Evolutionary conservation across 1,140 invertebrate species (phyloP).

Genomic region (Dinothrombium tinctorium): DNA sequence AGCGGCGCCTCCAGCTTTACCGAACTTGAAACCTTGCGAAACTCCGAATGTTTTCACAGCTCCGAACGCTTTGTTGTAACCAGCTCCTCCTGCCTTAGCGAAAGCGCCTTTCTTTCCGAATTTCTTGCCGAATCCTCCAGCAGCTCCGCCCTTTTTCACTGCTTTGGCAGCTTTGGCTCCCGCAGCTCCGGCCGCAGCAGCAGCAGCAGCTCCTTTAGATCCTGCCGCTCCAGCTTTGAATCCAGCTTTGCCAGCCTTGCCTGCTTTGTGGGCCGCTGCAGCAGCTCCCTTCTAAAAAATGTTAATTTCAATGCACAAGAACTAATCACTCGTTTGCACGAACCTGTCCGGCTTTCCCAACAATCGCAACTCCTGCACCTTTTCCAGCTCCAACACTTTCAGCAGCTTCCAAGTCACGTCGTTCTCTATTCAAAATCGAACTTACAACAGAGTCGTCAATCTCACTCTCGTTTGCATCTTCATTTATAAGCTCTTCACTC

Average conservation of each 20-base stretch:
- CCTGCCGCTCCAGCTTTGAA: background rate
- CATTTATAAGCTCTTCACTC: too few relatives aligned
- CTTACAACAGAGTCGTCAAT: too few relatives aligned
- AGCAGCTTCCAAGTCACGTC: too few relatives aligned
- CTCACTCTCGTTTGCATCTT: too few relatives aligned
- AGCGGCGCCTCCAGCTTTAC: conserved; percentile 6
- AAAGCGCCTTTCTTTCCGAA: conserved; percentile 8
- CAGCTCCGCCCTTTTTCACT: background rate
- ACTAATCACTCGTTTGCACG: background rate
- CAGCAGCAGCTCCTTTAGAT: background rate
- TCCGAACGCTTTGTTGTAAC: conserved; percentile 8
- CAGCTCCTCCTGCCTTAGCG: conserved; percentile 8
- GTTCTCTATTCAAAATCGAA: too few relatives aligned
- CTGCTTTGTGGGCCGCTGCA: background rate
- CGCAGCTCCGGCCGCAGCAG: background rate
- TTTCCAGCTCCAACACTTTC: background rate
- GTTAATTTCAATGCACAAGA: background rate
- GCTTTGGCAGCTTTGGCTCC: background rate
- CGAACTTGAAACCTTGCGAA: conserved; percentile 10
- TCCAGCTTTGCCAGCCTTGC: background rate
- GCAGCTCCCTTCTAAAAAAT: background rate
- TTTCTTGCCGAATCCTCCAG: conserved; percentile 3
- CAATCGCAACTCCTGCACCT: background rate
- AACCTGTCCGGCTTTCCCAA: background rate
- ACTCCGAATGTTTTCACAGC: conserved; percentile 8